A percentile compares a stretch with the other conserved stretches of the same genome.
Evolutionary conservation across 2,797 vertebrate genomes (phyloP).

Genomic region (Melanotaenia boesemani): DNA sequence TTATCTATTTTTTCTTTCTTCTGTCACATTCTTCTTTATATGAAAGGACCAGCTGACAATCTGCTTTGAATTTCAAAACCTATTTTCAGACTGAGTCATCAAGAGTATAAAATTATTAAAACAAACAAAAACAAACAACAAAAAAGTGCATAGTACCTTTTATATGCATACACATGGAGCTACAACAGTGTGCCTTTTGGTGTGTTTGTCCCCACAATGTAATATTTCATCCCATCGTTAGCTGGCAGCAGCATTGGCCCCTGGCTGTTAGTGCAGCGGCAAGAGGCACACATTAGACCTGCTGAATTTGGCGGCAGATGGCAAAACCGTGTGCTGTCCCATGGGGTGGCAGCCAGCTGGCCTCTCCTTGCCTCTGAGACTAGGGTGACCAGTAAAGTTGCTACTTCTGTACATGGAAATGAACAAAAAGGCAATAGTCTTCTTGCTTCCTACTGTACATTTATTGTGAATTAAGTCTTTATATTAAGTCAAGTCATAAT

Average conservation of each 20-base stretch:
- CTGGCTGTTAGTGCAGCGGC: constrained; percentile 66
- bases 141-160: background rate
- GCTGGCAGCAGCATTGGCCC: constrained; percentile 58
- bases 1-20: too few species aligned
- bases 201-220: constrained; percentile 37
- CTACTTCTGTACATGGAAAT: constrained; percentile 51
- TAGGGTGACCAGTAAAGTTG: constrained; percentile 56
- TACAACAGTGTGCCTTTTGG: constrained; percentile 5
- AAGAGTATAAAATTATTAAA: too few species aligned
- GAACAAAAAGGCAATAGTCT: constrained; percentile 28
- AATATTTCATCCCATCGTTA: constrained; percentile 59
- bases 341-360: constrained; percentile 71
- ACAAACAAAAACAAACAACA: background rate
- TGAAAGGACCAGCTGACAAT: too few species aligned
- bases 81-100: too few species aligned
- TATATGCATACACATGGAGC: background rate
- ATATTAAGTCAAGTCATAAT: background rate
- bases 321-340: constrained; percentile 73
- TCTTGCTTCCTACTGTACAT: constrained; percentile 11
- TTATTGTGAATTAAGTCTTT: too few species aligned
- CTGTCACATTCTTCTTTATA: too few species aligned
- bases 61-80: too few species aligned
- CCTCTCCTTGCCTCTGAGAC: constrained; percentile 56
- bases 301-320: constrained; percentile 76
- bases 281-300: constrained; percentile 66